Evolutionary conservation across 1,140 invertebrate genomes (phyloP), one percentile per base, ranked within the genome.

Genomic region (Lerema accius): DNA sequence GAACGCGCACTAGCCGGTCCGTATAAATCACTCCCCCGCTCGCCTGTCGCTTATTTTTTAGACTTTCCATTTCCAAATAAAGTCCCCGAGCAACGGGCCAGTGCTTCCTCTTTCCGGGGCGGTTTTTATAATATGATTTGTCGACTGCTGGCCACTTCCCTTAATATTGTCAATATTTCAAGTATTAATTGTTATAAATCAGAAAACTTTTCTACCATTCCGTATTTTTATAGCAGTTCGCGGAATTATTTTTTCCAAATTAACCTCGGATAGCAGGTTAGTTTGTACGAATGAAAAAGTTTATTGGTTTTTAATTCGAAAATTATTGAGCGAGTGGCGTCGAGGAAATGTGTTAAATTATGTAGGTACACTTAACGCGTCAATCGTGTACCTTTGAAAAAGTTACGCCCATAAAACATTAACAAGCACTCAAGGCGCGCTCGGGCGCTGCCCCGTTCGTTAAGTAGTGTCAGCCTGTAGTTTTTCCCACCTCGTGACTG

Each of bases 151-250:
- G 73, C 83, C 84, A 77, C 83, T 90, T 90, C 80, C 86, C 84
- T 84, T 87, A 88, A 90, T 90, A 88, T 82, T 89, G 85, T 88
- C 88, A 86, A 88, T 90, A 90, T 90, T 90, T 89, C 86, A 89
- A 90, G 85, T 84, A 88, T 85, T 90, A 90, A 90, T 90, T 89
- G 84, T 86, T 87, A 89, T 88, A 90, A 89, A 87, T 89, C 86
- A 89, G 74, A 74, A 78, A 87, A 86, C 68, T 86, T 87, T 79
- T 69, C 61, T 67, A 49, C 39, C 59, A 46, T 64, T 73, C 63
- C 66, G 66, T 56, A 56, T 83, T 78, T 84, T 81, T 78, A 82
- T 77, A 69, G 69, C 71, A 65, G 69, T 63, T 70, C 60, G 60
- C 61, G 66, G 62, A 76, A 75, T 84, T 79, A 81, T 79, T 80